Evolutionary conservation across 1,140 invertebrate species (phyloP).

Genomic region (Papilio aristodemus): DNA sequence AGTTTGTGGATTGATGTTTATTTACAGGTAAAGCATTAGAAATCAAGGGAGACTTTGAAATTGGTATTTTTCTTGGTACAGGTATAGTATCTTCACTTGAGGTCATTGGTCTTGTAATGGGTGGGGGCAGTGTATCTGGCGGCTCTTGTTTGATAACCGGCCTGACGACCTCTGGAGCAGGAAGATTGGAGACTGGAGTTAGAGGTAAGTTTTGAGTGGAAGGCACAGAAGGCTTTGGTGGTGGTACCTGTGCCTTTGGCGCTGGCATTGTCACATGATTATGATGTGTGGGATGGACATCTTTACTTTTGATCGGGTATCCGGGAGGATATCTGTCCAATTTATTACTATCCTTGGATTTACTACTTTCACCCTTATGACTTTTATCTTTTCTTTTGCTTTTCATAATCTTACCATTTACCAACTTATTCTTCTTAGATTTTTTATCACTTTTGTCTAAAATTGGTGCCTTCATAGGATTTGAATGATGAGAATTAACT

Average conservation of each 20-base stretch:
- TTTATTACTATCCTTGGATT: conserved; percentile 77
- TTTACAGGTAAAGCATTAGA: conserved; percentile 62
- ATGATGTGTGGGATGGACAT: conserved; percentile 70
- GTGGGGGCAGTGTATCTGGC: conserved; percentile 49
- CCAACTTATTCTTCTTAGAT: conserved; percentile 82
- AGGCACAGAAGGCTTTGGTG: conserved; percentile 45
- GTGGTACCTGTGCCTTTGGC: conserved; percentile 46
- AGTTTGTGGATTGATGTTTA: conserved; percentile 72
- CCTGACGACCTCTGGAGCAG: conserved; percentile 50
- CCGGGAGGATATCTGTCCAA: conserved; percentile 72
- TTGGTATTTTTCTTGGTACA: conserved; percentile 73
- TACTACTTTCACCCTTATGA: conserved; percentile 80
- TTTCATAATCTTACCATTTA: conserved; percentile 83
- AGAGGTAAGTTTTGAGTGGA: conserved; percentile 35
- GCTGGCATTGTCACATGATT: conserved; percentile 71
- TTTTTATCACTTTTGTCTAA: conserved; percentile 83
- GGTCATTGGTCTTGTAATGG: conserved; percentile 40
- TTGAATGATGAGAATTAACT: conserved; percentile 78
- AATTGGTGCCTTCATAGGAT: conserved; percentile 63
- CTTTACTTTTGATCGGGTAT: conserved; percentile 64
- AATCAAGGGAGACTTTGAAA: conserved; percentile 69
- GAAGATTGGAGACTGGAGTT: conserved; percentile 39
- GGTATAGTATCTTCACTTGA: conserved; percentile 68
- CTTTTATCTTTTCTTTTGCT: conserved; percentile 85
- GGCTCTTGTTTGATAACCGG: conserved; percentile 73